Percentiles rank a stretch among this genome's conserved stretches.
phyloP scores from a whole-genome alignment of 1,140 invertebrate species.

The Aphelenchoides avenae region DNA sequence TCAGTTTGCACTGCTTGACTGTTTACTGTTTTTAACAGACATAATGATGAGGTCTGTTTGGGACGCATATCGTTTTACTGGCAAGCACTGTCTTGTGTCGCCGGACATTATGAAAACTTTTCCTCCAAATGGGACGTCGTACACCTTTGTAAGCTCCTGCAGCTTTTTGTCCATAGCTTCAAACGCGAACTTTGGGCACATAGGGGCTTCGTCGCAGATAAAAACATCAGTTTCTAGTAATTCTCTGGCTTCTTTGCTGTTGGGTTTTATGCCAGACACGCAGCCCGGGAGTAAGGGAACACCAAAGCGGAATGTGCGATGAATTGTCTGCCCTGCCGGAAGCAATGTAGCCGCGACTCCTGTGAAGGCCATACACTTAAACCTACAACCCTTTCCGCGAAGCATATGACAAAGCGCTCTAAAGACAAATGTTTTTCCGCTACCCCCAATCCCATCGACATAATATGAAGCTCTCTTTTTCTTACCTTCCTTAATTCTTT shows the following conservation, averaged over 20 bases:
- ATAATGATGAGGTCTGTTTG: background rate
- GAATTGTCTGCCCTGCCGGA: background rate
- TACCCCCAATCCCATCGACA: conserved; percentile 21
- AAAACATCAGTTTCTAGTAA: background rate
- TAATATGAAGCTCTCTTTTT: conserved; percentile 1
- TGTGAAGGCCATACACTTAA: background rate
- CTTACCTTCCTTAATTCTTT: background rate
- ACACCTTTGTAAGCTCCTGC: conserved; percentile 34
- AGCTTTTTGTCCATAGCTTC: conserved; percentile 20
- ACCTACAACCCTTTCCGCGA: background rate
- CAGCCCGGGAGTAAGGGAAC: background rate
- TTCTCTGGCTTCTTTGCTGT: background rate
- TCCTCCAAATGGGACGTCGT: conserved; percentile 38
- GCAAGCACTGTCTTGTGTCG: conserved; percentile 46
- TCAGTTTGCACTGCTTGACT: conserved; percentile 3
- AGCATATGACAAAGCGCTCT: conserved; percentile 7
- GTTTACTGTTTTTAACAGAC: background rate
- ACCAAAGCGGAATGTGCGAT: background rate
- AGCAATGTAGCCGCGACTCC: too few species aligned
- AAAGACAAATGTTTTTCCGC: conserved; percentile 27
- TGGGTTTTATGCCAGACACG: background rate
- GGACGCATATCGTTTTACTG: conserved; percentile 22
- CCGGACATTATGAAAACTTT: conserved; percentile 40
- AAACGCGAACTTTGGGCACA: conserved; percentile 5
- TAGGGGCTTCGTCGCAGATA: conserved; percentile 3